Evolutionary conservation across 2,888 invertebrate species (phyloP).

Genomic region (Tinea semifulvella): DNA sequence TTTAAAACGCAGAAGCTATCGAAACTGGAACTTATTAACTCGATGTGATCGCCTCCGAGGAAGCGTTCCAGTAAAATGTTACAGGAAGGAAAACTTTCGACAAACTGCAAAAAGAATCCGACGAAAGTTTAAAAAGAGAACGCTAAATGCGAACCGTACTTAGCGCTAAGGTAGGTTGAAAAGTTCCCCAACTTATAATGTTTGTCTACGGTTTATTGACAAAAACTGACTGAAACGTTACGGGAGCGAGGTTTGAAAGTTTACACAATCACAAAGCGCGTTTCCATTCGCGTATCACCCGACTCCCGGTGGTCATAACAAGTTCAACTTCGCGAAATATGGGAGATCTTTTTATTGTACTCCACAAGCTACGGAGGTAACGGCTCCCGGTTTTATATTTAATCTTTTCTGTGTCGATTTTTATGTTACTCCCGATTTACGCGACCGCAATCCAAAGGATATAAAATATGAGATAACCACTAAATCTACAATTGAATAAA

Average conservation of each 20-base stretch:
- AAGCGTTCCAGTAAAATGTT: slow-evolving; percentile 62
- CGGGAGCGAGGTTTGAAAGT: slow-evolving; percentile 35
- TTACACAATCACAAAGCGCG: slow-evolving; percentile 35
- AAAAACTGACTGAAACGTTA: slow-evolving; percentile 24
- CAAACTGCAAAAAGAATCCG: slow-evolving; percentile 58
- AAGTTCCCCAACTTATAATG: slow-evolving; percentile 23
- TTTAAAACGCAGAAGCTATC: slow-evolving; percentile 64
- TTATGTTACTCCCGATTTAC: slow-evolving; percentile 28
- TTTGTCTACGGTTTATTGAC: slow-evolving; percentile 30
- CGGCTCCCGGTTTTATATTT: slow-evolving; percentile 32
- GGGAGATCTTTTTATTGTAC: slow-evolving; percentile 43
- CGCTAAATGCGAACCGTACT: slow-evolving; percentile 55
- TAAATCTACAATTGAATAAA: slow-evolving; percentile 12
- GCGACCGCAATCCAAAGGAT: slow-evolving; percentile 8
- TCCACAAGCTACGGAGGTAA: slow-evolving; percentile 18
- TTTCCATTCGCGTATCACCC: slow-evolving; percentile 18
- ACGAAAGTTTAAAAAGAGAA: slow-evolving; percentile 56
- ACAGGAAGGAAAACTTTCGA: slow-evolving; percentile 57
- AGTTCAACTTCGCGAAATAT: slow-evolving; percentile 44
- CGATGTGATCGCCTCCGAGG: slow-evolving; percentile 59
- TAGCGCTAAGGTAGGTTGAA: slow-evolving; percentile 24
- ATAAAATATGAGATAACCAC: slow-evolving; percentile 7
- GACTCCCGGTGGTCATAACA: slow-evolving; percentile 44
- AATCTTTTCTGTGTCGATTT: slow-evolving; percentile 38
- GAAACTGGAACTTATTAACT: slow-evolving; percentile 65